Base-by-base conservation (phyloP, 2,888 invertebrate genomes). In the Serrognathus titanus region DNA sequence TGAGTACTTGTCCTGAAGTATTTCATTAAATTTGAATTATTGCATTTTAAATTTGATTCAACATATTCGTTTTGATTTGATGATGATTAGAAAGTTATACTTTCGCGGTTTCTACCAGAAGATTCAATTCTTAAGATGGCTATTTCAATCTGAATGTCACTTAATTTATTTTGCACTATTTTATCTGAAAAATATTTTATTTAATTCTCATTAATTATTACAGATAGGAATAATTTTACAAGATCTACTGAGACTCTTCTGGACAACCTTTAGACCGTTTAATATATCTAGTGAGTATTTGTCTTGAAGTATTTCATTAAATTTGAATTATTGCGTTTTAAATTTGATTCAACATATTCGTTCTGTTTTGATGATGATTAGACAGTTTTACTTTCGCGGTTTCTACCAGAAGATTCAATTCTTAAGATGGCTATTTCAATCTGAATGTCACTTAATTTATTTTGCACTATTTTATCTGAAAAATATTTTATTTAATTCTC, bases 351-450 rank as follows among this genome's bases (percentile, higher is more conserved):
- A n/a, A n/a, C n/a, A n/a, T n/a, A n/a, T 16, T 16, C 16, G 3
- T 8, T 10, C 11, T 16, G 16, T 39, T 37, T 10, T 47, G 11
- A 53, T 51, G 47, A 81, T 83, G 83, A 83, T 82, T 83, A 82
- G 67, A 77, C 75, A 75, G 63, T 67, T 62, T 16, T 1, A 16
- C 85, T 85, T 86, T 86, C 84, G 85, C 82, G 85, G 85, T 86
- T 86, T 85, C 84, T 84, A 80, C 85, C 82, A 69, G 71, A 73
- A 63, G 68, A 46, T 38, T 48, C 75, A 75, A 74, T 81, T 82
- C 83, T 83, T 47, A 8, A 16, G 38, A 31, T 31, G 24, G 24
- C 7, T 61, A 69, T 16, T 69, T 75, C 11, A 20, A 47, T 35
- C 57, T 57, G 53, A 57, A 45, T 24, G 16, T 40, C 35, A 13